Base-by-base conservation (phyloP, 1,140 invertebrate species). In the Saccostrea echinata region DNA sequence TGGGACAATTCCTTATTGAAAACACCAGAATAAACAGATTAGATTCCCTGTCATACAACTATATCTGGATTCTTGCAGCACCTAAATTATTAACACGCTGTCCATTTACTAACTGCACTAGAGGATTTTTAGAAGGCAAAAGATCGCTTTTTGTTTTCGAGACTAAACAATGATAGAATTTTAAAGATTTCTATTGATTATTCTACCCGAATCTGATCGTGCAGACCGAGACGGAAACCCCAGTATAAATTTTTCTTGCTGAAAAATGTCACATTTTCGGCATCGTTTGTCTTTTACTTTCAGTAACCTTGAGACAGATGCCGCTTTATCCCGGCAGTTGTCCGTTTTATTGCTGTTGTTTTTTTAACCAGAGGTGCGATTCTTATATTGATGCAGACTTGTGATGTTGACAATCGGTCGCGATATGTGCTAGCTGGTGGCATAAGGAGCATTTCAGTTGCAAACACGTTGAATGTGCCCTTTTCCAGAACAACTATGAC, bases 401-500 rank as follows among this genome's bases (percentile, higher is more conserved):
- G 55, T n/a, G n/a, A 84, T 27, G 57, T 11, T 35, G 76, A 27
- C 33, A n/a, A 30, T 80, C 43, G 33, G 16, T 2, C 33, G 86
- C 82, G 3, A n/a, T 51, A 68, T 88, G 86, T 3, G 82, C 86
- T n/a, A 18, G 55, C n/a, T 88, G 86, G 12, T 35, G 3, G 76
- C 86, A 88, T 11, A 88, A 57, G n/a, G 76, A 82, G 53, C 84
- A 88, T 64, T 85, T 85, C 84, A 82, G 18, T 88, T 57, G 64
- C 84, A n/a, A 88, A 52, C 6, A 61, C 52, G 27, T 30, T 81
- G 52, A 0, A 85, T 43, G 71, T 88, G 84, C 1, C 82, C 64
- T 35, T 11, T 18, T 18, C 87, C 87, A 6, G n/a, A 8, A 82
- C 86, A 87, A 16, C n/a, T 83, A 64, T 83, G 30, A 51, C 86